Conservation (phyloP, 2,113 vertebrate species). For the Passer montanus region DNA sequence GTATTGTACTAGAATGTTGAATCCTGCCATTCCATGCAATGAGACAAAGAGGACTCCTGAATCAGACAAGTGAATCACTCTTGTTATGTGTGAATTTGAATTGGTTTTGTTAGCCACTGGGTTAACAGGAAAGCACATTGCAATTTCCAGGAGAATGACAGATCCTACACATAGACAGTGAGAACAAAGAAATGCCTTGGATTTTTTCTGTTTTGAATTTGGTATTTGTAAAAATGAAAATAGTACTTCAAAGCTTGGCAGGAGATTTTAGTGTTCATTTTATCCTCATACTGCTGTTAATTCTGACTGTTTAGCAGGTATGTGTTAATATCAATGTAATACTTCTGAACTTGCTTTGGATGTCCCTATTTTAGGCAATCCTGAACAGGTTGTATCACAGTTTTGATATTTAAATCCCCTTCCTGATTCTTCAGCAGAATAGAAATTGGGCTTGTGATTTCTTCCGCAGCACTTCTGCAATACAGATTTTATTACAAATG, state of each 20-base stretch:
- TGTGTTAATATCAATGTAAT: neutral
- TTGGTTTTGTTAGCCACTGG: neutral
- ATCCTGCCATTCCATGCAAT: neutral
- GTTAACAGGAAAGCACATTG: neutral
- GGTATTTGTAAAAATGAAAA: neutral
- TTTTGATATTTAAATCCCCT: neutral
- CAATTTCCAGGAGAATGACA: neutral
- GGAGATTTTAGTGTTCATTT: neutral
- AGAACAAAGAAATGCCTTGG: neutral
- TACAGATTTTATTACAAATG: constrained; percentile 45
- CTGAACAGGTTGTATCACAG: neutral
- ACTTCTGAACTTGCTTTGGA: neutral
- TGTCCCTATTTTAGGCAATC: neutral
- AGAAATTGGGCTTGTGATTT: neutral
- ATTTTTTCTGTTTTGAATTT: neutral
- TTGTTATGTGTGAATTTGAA: neutral
- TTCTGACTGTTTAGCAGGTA: neutral
- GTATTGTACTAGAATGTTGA: neutral
- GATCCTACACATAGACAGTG: neutral
- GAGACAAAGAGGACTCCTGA: neutral
- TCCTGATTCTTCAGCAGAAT: neutral
- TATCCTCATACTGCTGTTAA: neutral
- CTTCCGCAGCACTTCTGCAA: neutral
- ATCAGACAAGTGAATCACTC: neutral
- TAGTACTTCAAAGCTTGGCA: neutral